These are phyloP conservation scores for Pyrgilauda ruficollis DNA, from an alignment of 2,113 vertebrate genomes.

Conservation along the genomic window DNA sequence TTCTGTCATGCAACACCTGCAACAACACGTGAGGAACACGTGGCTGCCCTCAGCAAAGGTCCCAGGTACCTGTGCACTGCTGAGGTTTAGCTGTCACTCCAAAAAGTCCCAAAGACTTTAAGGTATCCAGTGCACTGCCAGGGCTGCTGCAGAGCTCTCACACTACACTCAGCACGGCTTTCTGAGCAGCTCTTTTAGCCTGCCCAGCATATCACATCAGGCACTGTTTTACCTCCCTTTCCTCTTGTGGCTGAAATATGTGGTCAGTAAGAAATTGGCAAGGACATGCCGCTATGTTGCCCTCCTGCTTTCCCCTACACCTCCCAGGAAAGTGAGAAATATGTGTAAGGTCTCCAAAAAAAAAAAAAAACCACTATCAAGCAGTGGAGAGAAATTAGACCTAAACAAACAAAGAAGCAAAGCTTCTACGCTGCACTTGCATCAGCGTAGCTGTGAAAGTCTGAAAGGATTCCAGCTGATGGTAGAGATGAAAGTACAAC, in stretches of 20 bases:
- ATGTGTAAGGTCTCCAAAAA: background rate
- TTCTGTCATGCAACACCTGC: background rate
- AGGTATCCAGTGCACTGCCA: background rate
- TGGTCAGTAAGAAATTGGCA: background rate
- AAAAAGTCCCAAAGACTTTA: background rate
- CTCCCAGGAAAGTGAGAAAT: background rate
- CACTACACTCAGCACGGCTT: background rate
- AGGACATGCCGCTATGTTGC: background rate
- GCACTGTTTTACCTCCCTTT: background rate
- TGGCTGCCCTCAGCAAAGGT: background rate
- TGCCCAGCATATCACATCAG: background rate
- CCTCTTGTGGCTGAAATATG: background rate
- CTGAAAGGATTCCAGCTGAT: background rate
- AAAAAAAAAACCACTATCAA: background rate
- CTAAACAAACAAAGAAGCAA: background rate
- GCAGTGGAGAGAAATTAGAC: background rate
- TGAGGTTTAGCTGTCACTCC: background rate
- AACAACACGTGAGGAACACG: background rate
- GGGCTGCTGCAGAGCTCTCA: background rate
- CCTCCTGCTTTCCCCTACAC: background rate
- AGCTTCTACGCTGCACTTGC: background rate
- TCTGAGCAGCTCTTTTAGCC: background rate
- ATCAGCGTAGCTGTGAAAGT: background rate
- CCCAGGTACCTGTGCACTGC: background rate
- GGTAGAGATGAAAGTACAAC: background rate